Evolutionary conservation across 1,140 invertebrate species (phyloP).

Genomic region (Helicoverpa armigera): DNA sequence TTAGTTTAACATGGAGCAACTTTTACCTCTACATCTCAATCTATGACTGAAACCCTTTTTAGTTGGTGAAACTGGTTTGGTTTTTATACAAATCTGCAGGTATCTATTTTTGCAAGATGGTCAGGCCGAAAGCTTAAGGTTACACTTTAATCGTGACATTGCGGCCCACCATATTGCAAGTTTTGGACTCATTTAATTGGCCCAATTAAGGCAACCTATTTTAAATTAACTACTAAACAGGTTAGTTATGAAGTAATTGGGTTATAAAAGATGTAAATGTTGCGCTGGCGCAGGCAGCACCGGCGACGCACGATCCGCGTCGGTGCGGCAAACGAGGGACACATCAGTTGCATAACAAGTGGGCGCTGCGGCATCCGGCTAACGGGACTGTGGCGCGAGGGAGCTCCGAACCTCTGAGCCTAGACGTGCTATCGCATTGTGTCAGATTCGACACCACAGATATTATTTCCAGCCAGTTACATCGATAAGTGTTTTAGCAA

Average conservation of each 20-base stretch:
- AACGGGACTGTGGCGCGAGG: conserved; percentile 73
- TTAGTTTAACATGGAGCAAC: too few relatives aligned
- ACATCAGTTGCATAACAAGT: conserved; percentile 81
- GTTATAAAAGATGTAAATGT: conserved; percentile 16
- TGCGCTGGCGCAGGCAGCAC: conserved; percentile 41
- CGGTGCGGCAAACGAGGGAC: conserved; percentile 55
- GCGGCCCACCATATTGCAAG: too few relatives aligned
- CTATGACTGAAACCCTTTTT: too few relatives aligned
- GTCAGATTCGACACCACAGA: conserved; percentile 45
- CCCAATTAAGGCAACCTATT: background rate
- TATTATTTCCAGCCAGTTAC: conserved; percentile 13
- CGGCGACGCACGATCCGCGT: conserved; percentile 45
- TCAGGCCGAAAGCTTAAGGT: too few relatives aligned
- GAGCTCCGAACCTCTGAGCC: conserved; percentile 55
- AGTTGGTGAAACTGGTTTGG: too few relatives aligned
- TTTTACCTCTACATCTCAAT: too few relatives aligned
- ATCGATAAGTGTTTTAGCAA: conserved; percentile 32
- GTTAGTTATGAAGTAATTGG: background rate
- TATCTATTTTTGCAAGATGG: too few relatives aligned
- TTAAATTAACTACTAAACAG: background rate
- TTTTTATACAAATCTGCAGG: too few relatives aligned
- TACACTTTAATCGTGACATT: too few relatives aligned
- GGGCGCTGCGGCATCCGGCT: conserved; percentile 70
- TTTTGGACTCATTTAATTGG: too few relatives aligned
- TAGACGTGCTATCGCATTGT: conserved; percentile 48